These are phyloP conservation scores for Patella pellucida DNA, from an alignment of 2,888 invertebrate species.

Conservation along the genomic window DNA sequence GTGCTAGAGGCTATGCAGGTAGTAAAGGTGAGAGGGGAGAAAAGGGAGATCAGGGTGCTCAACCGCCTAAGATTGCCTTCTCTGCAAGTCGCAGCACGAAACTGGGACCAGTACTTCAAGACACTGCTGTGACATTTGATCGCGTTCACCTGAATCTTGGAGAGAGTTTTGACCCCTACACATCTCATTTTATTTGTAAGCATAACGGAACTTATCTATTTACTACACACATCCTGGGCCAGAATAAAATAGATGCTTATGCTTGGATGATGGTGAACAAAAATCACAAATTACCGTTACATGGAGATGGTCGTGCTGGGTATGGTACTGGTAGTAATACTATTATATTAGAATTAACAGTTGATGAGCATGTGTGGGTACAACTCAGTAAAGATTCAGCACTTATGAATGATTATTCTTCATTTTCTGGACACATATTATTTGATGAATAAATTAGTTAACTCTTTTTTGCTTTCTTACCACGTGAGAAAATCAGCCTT, in stretches of 20 bases:
- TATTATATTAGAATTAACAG: slow-evolving; percentile 58
- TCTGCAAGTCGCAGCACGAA: slow-evolving; percentile 63
- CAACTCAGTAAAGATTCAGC: slow-evolving; percentile 66
- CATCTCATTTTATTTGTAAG: slow-evolving; percentile 66
- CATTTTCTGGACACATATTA: slow-evolving; percentile 67
- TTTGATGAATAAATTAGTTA: slow-evolving; percentile 48
- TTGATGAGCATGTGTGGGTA: slow-evolving; percentile 67
- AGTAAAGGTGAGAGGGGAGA: slow-evolving; percentile 56
- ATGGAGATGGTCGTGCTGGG: slow-evolving; percentile 66
- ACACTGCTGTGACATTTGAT: slow-evolving; percentile 66
- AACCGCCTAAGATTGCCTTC: slow-evolving; percentile 60
- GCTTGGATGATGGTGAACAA: slow-evolving; percentile 69
- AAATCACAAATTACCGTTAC: slow-evolving; percentile 65
- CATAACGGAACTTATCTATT: slow-evolving; percentile 68
- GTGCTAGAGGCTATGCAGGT: slow-evolving; percentile 58
- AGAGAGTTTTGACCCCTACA: slow-evolving; percentile 61
- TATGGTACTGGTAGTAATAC: slow-evolving; percentile 68
- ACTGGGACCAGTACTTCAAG: slow-evolving; percentile 66
- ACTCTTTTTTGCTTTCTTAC: neutral
- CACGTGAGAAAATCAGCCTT: no score
- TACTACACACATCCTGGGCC: slow-evolving; percentile 64
- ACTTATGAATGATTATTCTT: slow-evolving; percentile 67
- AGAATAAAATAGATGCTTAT: slow-evolving; percentile 63
- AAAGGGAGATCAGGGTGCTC: slow-evolving; percentile 53
- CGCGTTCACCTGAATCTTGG: slow-evolving; percentile 64